These are phyloP conservation scores for Neria commutata DNA, from an alignment of 2,888 invertebrate species.

Conservation along the genomic window DNA sequence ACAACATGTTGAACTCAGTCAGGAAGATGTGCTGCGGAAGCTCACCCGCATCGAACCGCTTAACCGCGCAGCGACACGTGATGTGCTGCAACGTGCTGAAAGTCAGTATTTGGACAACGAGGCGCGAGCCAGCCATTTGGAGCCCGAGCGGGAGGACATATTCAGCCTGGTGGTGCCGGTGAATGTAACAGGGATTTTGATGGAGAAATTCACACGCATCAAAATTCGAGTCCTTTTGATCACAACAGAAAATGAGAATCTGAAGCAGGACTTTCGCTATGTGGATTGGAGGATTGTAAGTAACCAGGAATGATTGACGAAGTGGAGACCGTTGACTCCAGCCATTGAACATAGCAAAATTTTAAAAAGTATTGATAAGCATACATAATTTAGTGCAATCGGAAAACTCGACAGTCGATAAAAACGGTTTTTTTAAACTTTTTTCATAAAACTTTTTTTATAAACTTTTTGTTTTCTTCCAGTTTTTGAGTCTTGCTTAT, in stretches of 20 bases:
- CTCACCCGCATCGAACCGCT: slow-evolving; percentile 45
- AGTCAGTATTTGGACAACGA: slow-evolving; percentile 49
- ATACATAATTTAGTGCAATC: no score
- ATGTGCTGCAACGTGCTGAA: slow-evolving; percentile 48
- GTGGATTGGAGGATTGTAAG: slow-evolving; percentile 61
- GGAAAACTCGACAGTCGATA: no score
- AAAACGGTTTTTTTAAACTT: no score
- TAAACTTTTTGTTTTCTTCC: no score
- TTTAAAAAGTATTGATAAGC: no score
- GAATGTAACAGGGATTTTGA: slow-evolving; percentile 57
- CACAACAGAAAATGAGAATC: slow-evolving; percentile 54
- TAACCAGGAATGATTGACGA: slow-evolving; percentile 17
- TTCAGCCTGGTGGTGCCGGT: slow-evolving; percentile 54
- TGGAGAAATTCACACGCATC: slow-evolving; percentile 52
- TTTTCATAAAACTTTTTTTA: no score
- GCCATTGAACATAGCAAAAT: no score
- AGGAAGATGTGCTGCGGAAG: slow-evolving; percentile 46
- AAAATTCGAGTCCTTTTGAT: slow-evolving; percentile 57
- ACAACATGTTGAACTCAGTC: slow-evolving; percentile 44
- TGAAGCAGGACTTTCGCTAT: slow-evolving; percentile 58
- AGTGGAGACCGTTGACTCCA: no score
- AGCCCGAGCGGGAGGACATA: slow-evolving; percentile 52
- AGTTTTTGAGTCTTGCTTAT: no score
- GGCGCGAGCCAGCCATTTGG: slow-evolving; percentile 40
- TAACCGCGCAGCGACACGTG: slow-evolving; percentile 40